Conservation (phyloP, 2,888 invertebrate species). For the Drosophila silvestris region DNA sequence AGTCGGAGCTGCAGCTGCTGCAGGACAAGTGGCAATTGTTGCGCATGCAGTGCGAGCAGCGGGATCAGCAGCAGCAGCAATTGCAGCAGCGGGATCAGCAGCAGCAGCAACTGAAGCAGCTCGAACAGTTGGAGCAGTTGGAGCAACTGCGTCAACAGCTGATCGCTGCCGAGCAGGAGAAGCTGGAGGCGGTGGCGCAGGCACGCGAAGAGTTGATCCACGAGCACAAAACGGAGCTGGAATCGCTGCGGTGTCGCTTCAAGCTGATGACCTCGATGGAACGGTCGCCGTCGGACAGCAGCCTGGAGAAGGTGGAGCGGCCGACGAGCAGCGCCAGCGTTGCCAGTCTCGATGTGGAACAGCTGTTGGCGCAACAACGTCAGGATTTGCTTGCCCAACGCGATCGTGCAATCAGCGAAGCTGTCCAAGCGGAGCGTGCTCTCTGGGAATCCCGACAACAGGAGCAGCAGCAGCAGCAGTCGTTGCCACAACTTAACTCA, state of each 20-base stretch:
- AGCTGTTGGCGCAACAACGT: constrained; percentile 89
- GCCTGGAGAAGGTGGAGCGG: constrained; percentile 91
- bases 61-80: constrained; percentile 85
- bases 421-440: constrained; percentile 86
- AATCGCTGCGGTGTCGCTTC: constrained; percentile 90
- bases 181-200: constrained; percentile 88
- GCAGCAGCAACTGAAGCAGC: constrained; percentile 47
- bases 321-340: constrained; percentile 86
- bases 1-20: constrained; percentile 86
- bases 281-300: constrained; percentile 91
- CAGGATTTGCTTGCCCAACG: constrained; percentile 87
- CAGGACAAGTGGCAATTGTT: constrained; percentile 87
- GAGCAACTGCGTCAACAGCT: constrained; percentile 77
- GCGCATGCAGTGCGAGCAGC: constrained; percentile 86
- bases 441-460: constrained; percentile 83
- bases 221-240: constrained; percentile 92
- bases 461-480: constrained; percentile 7
- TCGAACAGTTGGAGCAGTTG: background rate
- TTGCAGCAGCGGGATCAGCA: constrained; percentile 85
- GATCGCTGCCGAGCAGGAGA: constrained; percentile 72
- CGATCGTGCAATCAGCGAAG: constrained; percentile 86
- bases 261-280: constrained; percentile 92
- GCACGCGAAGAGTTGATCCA: constrained; percentile 89
- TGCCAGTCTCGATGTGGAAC: constrained; percentile 85
- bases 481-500: constrained; percentile 71